phyloP scores from a whole-genome alignment of 2,113 vertebrate species.

The Nerophis lumbriciformis region DNA sequence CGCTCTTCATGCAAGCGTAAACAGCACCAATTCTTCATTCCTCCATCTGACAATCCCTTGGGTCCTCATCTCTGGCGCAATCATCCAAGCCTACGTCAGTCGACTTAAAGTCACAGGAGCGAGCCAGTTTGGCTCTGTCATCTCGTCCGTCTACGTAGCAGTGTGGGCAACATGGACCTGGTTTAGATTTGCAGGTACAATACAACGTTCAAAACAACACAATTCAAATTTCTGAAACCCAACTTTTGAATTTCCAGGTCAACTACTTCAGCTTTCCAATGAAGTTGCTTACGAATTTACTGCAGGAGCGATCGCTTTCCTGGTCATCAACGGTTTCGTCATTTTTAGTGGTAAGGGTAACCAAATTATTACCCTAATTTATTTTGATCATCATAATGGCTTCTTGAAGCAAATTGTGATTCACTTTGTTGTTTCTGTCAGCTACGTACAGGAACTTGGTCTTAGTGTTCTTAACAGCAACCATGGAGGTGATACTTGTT shows the following conservation, averaged over 20 bases:
- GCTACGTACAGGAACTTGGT: constrained; percentile 77
- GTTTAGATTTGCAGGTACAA: constrained; percentile 82
- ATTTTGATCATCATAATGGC: not conserved
- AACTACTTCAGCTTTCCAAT: constrained; percentile 47
- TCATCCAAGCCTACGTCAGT: constrained; percentile 78
- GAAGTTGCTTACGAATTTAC: constrained; percentile 68
- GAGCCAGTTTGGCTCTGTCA: constrained; percentile 73
- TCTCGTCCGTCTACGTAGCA: constrained; percentile 76
- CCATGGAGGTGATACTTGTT: constrained; percentile 77
- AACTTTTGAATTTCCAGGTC: constrained; percentile 51
- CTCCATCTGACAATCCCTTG: constrained; percentile 75
- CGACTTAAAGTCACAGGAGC: constrained; percentile 75
- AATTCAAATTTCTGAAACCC: not conserved
- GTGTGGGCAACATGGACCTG: constrained; percentile 85
- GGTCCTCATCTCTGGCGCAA: constrained; percentile 78
- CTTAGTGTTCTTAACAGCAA: constrained; percentile 68
- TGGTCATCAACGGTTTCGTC: constrained; percentile 79
- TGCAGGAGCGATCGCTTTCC: constrained; percentile 75
- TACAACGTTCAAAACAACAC: constrained; percentile 28
- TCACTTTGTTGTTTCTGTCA: constrained; percentile 44
- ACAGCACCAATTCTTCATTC: constrained; percentile 33
- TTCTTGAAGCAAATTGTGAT: not conserved
- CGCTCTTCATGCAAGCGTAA: constrained; percentile 60
- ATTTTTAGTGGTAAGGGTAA: constrained; percentile 73
- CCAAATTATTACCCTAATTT: not conserved